Evolutionary conservation across 1,140 invertebrate genomes (phyloP).

Genomic region (Hyles euphorbiae): DNA sequence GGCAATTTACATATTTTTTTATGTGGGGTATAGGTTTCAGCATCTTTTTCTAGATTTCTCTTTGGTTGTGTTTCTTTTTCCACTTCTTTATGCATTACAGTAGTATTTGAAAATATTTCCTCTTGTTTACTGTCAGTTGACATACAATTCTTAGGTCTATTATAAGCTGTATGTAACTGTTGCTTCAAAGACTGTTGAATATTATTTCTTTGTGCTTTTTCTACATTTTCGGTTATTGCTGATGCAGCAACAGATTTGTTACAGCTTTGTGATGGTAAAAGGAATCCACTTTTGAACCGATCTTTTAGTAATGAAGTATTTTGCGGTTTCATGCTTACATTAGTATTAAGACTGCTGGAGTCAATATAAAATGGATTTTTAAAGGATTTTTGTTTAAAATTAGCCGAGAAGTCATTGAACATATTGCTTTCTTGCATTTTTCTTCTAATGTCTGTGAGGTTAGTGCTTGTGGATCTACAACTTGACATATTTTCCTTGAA

Average conservation of each 20-base stretch:
- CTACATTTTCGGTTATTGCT: slow-evolving; percentile 18
- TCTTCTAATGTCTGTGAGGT: slow-evolving; percentile 26
- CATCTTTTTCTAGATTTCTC: slow-evolving; percentile 28
- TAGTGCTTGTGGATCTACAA: slow-evolving; percentile 26
- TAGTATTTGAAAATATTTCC: slow-evolving; percentile 39
- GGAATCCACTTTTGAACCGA: slow-evolving; percentile 44
- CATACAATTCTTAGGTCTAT: background rate
- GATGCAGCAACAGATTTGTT: slow-evolving; percentile 32
- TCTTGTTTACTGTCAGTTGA: slow-evolving; percentile 31
- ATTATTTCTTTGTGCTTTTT: slow-evolving; percentile 14
- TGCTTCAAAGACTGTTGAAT: slow-evolving; percentile 7
- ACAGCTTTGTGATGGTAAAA: slow-evolving; percentile 56
- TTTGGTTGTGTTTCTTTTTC: slow-evolving; percentile 21
- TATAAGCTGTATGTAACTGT: slow-evolving; percentile 8
- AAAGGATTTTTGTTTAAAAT: slow-evolving; percentile 33
- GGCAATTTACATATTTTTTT: slow-evolving; percentile 29
- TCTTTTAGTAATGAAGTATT: slow-evolving; percentile 31
- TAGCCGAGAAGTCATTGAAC: slow-evolving; percentile 37
- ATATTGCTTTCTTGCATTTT: slow-evolving; percentile 32
- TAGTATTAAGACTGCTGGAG: background rate
- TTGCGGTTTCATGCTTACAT: slow-evolving; percentile 5
- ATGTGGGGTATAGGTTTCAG: slow-evolving; percentile 17
- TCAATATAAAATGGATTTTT: slow-evolving; percentile 27
- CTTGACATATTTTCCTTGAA: slow-evolving; percentile 35
- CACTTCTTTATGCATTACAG: slow-evolving; percentile 16